These are phyloP conservation scores for Ichneumoninae sp. DNA, from an alignment of 2,888 invertebrate species.

Conservation along the genomic window DNA sequence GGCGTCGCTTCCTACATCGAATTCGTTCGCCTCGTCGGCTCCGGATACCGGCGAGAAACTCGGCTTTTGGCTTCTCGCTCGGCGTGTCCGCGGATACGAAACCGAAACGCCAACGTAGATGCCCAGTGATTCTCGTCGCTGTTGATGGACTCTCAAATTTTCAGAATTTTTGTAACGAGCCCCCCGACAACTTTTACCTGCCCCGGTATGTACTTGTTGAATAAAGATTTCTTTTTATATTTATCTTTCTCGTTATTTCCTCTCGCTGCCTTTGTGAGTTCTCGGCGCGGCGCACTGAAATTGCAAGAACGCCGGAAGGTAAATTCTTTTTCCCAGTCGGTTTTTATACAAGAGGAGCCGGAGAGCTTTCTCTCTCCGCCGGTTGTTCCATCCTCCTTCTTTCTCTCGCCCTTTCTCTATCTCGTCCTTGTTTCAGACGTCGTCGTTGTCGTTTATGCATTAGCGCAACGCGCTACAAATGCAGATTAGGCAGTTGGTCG, in stretches of 20 bases:
- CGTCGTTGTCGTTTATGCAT: slow-evolving; percentile 61
- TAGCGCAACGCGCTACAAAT: slow-evolving; percentile 72
- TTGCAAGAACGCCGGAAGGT: slow-evolving; percentile 36
- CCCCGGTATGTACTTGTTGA: slow-evolving; percentile 11
- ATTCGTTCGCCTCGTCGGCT: slow-evolving; percentile 74
- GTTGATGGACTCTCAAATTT: slow-evolving; percentile 24
- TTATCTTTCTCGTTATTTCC: slow-evolving; percentile 46
- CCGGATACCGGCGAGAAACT: slow-evolving; percentile 64
- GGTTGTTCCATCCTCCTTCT: not conserved
- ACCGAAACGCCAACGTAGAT: slow-evolving; percentile 18
- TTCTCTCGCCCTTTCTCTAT: slow-evolving; percentile 5
- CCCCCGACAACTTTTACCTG: slow-evolving; percentile 21
- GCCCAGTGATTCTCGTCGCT: slow-evolving; percentile 29
- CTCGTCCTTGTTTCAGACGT: slow-evolving; percentile 39
- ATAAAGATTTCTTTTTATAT: slow-evolving; percentile 41
- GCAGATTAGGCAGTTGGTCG: slow-evolving; percentile 74
- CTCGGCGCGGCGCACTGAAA: not conserved
- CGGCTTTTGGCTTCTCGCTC: slow-evolving; percentile 33
- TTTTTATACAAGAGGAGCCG: not conserved
- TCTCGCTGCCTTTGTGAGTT: slow-evolving; percentile 17
- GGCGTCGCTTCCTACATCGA: slow-evolving; percentile 69
- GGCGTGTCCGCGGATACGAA: slow-evolving; percentile 20
- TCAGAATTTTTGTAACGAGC: slow-evolving; percentile 10
- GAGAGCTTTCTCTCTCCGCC: not conserved
- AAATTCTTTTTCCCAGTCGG: slow-evolving; percentile 49